Evolutionary conservation across 1,140 invertebrate species (phyloP), one percentile per base, ranked within the genome.

Genomic region (Pseudomyrmex flavicornis): DNA sequence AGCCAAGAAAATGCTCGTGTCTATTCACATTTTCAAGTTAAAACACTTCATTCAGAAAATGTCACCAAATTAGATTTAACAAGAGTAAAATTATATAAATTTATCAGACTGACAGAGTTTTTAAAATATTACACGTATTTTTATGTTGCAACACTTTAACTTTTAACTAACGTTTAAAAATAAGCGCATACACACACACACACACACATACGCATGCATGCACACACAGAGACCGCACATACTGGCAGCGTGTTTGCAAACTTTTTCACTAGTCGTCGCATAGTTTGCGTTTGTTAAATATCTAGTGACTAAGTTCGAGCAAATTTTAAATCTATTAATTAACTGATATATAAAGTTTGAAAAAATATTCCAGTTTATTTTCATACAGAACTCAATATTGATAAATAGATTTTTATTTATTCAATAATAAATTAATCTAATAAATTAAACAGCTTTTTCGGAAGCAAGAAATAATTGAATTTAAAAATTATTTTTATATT

Each of bases 31-130:
- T 72, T 72, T 46, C 44, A n/a, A 17, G 4, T 8, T 72, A 48
- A 79, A 79, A 35, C 61, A 12, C 50, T 59, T 61, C n/a, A 12
- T 22, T 72, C 2, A 26, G 54, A 80, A 69, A 69, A 15, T 79
- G 48, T 22, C 46, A 15, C 13, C n/a, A 7, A 50, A 59, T 79
- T 79, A 61, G 70, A 22, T 8, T 15, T 17, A 79, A 44, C 13
- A 20, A 50, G 48, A 59, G 58, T 70, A 70, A 46, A 70, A 61
- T 80, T 61, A 59, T 17, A 50, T 20, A 9, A 69, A 72, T 70
- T 80, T 12, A 17, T 66, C 61, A 35, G 44, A 80, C 10, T 58
- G 74, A 70, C n/a, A 54, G 15, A 65, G 35, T 44, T 61, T 59
- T 70, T 2, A 2, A 69, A 3, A 26, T 44, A 80, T 17, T 9